phyloP scores from a whole-genome alignment of 2,797 vertebrate species.

The Sternarchorhynchus goeldii region DNA sequence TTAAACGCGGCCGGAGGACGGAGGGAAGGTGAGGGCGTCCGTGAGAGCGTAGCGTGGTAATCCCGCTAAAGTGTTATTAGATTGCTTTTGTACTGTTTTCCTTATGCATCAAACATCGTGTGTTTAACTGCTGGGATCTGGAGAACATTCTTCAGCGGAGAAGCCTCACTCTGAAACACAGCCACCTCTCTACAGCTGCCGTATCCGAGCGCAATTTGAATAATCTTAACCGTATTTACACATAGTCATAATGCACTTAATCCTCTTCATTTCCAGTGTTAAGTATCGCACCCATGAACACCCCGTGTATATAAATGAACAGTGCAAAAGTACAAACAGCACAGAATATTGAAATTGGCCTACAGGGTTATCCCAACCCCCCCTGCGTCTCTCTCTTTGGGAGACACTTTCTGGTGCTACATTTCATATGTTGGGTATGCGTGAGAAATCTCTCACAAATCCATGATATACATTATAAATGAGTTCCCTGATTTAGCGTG shows the following conservation, averaged over 20 bases:
- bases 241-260: constrained; percentile 66
- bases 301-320: constrained; percentile 67
- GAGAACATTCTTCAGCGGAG: constrained; percentile 28
- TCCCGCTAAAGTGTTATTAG: constrained; percentile 55
- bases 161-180: constrained; percentile 38
- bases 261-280: constrained; percentile 67
- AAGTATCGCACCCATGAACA: constrained; percentile 61
- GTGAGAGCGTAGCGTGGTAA: constrained; percentile 43
- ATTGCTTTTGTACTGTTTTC: constrained; percentile 42
- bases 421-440: constrained; percentile 78
- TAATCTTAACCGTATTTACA: constrained; percentile 71
- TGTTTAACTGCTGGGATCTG: constrained; percentile 43
- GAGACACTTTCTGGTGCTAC: constrained; percentile 69
- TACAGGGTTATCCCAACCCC: constrained; percentile 59
- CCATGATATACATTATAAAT: constrained; percentile 78
- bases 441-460: constrained; percentile 75
- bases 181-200: constrained; percentile 34
- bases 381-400: constrained; percentile 22
- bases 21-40: constrained; percentile 50
- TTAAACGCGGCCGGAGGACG: constrained; percentile 57
- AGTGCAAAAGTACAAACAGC: constrained; percentile 71
- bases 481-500: constrained; percentile 71
- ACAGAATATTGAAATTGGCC: constrained; percentile 72
- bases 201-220: constrained; percentile 64
- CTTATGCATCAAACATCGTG: constrained; percentile 3